A percentile compares a stretch with the other conserved stretches of the same genome.
Conservation (phyloP, 2,888 invertebrate species). For the Ophion ventricosus region DNA sequence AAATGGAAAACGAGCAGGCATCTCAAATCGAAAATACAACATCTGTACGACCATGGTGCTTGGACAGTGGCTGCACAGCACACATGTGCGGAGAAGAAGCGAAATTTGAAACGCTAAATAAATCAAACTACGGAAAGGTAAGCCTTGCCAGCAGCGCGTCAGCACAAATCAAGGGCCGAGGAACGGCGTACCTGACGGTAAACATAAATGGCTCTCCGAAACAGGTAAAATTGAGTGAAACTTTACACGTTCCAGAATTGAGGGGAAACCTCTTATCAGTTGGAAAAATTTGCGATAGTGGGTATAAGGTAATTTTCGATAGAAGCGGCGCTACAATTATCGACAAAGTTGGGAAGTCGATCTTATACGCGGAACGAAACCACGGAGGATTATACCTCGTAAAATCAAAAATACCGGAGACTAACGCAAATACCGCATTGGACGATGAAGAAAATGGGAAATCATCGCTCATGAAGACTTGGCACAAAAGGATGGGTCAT, state of each 20-base stretch:
- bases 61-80: slow-evolving; percentile 1
- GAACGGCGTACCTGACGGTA: neutral
- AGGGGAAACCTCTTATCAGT: neutral
- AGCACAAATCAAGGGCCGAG: neutral
- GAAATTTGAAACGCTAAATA: neutral
- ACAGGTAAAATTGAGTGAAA: neutral
- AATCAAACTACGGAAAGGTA: neutral
- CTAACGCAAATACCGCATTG: neutral
- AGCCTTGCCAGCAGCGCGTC: neutral
- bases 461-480: neutral
- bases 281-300: neutral
- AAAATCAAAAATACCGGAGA: neutral
- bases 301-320: neutral
- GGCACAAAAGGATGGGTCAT: slow-evolving; percentile 10
- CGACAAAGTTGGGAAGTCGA: neutral
- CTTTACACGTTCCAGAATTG: neutral
- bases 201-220: neutral
- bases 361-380: neutral
- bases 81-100: neutral
- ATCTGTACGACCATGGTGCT: neutral
- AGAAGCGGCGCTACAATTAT: neutral
- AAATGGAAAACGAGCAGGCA: no score
- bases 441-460: neutral
- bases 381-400: neutral
- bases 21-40: no score